Evolutionary conservation across 2,113 vertebrate species (phyloP).

Genomic region (Orthonyx spaldingii): DNA sequence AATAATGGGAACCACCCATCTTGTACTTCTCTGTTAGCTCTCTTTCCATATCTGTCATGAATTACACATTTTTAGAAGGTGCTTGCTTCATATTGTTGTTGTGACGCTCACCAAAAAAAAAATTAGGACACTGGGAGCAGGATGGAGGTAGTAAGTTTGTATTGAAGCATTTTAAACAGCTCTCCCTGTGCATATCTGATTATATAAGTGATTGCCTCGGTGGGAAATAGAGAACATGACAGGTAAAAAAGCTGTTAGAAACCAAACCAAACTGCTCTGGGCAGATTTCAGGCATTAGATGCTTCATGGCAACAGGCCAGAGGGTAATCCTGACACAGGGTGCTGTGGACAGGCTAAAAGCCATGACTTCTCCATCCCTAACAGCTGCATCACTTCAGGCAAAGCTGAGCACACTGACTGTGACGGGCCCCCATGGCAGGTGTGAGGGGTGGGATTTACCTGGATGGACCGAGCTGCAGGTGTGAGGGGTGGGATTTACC

Average conservation of each 20-base stretch:
- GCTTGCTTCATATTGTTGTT: background rate
- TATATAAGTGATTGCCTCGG: background rate
- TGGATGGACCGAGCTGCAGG: background rate
- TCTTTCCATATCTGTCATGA: background rate
- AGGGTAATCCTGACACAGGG: background rate
- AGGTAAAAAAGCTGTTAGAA: background rate
- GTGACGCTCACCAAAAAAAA: background rate
- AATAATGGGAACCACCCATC: background rate
- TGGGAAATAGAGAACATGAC: background rate
- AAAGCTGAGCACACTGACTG: background rate
- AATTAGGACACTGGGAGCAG: background rate
- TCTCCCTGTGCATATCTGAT: background rate
- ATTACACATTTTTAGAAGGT: background rate
- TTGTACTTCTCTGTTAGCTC: background rate
- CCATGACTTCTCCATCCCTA: background rate
- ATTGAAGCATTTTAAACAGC: background rate
- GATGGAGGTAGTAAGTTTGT: background rate
- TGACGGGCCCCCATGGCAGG: fast-evolving
- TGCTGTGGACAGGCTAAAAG: background rate
- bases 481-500: background rate
- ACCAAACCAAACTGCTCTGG: background rate
- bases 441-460: background rate
- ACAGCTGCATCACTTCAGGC: background rate
- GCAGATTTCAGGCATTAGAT: background rate
- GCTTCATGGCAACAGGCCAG: background rate